Base-by-base conservation (phyloP, 2,113 vertebrate genomes). In the Heloderma charlesbogerti region DNA sequence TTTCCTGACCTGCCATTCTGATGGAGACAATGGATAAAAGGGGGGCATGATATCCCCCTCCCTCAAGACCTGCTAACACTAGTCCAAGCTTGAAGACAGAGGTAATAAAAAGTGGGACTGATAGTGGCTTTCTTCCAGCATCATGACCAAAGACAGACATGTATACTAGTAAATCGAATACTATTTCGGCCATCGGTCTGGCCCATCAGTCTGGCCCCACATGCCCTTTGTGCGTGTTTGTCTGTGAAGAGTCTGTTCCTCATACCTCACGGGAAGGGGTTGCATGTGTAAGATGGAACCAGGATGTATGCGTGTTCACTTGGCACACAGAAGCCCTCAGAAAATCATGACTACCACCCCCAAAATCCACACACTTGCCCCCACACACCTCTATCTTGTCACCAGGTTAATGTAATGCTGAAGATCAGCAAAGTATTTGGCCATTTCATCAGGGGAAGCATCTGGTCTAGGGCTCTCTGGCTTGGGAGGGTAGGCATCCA, bases 391-490 rank as follows among this genome's bases (percentile, higher is more conserved):
- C 97, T 99, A 99, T 90, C 99, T 97, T 31, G 99, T 99, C 95
- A 99, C 98, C 96, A 99, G 97, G 97, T 99, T 99, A 96, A 99
- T 98, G 94, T 99, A 99, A 95, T 99, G 98, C 91, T 98, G 96
- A 34, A 99, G 97, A 0, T 98, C 98, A 0, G 98, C 97, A 94
- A 98, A 97, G 96, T 99, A 99, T 89, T 97, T 97, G 91, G 96
- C 98, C 97, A 99, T 97, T 22, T 99, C 99, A 89, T 99, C 98
- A 0, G 98, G 98, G 0, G 99, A 97, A 1, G 98, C 98, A 48
- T 98, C 97, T 75, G 97, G 97, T 0, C 97, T 97, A 0, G 98
- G 99, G 91, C 96, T 98, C 95, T 98, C 98, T 40, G 99, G 99
- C 79, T 99, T 98, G 7, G 98, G 92, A 0, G 98, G 98, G 91